Conservation (phyloP, 2,113 vertebrate genomes). For the Ceuthmochares aereus region DNA sequence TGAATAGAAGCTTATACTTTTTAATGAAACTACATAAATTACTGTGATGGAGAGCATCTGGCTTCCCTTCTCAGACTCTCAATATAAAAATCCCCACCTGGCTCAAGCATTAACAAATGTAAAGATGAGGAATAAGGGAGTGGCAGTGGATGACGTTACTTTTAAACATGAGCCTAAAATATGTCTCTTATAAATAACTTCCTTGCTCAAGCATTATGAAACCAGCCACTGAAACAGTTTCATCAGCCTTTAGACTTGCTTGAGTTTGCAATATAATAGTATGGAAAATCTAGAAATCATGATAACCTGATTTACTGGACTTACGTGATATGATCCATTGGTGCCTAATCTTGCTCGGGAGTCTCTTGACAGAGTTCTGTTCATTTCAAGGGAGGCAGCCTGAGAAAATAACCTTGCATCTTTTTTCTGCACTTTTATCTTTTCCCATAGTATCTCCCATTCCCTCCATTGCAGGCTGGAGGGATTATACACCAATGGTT, state of each 20-base stretch:
- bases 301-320: neutral
- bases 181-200: neutral
- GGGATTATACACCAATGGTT: neutral
- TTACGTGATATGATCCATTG: accelerated
- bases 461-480: neutral
- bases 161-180: neutral
- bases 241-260: neutral
- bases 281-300: neutral
- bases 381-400: neutral
- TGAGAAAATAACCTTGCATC: neutral
- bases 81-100: neutral
- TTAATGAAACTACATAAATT: neutral
- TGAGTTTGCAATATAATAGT: neutral
- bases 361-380: neutral
- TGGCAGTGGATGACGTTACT: neutral
- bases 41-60: neutral
- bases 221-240: neutral
- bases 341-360: neutral
- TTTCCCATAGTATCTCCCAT: neutral
- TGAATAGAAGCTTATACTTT: neutral
- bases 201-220: neutral
- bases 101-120: neutral
- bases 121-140: accelerated
- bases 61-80: neutral
- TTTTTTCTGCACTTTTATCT: neutral